phyloP scores from a whole-genome alignment of 2,113 vertebrate genomes.

The Dendropsophus ebraccatus region DNA sequence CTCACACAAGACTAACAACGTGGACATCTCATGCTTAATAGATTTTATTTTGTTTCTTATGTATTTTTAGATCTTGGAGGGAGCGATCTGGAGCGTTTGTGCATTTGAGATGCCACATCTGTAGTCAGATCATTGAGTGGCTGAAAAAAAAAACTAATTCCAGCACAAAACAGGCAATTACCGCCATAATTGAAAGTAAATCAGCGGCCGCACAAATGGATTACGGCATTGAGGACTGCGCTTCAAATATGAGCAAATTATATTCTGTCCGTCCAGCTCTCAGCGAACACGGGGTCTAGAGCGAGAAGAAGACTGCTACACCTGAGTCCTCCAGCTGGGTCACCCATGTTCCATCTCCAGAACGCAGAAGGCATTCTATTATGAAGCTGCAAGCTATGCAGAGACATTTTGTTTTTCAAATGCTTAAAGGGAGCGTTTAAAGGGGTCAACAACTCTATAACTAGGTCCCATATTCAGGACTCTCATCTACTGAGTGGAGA shows the following conservation, averaged over 20 bases:
- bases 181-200: slow-evolving; percentile 53
- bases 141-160: slow-evolving; percentile 23
- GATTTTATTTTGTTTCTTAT: neutral
- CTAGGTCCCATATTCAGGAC: too few relatives aligned
- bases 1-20: neutral
- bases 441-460: too few relatives aligned
- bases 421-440: neutral
- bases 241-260: neutral
- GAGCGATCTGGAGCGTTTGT: neutral
- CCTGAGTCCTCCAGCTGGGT: neutral
- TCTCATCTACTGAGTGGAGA: too few relatives aligned
- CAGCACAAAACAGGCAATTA: slow-evolving; percentile 40
- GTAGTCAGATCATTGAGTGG: slow-evolving; percentile 19
- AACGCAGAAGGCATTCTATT: neutral
- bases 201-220: slow-evolving; percentile 38
- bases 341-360: neutral
- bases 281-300: neutral
- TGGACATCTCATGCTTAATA: neutral
- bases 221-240: neutral
- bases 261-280: neutral
- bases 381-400: neutral
- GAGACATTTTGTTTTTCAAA: neutral
- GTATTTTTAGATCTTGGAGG: neutral
- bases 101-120: slow-evolving; percentile 6
- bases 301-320: neutral